Base-by-base conservation (phyloP, 1,140 invertebrate species). In the Oreohelix idahoensis region DNA sequence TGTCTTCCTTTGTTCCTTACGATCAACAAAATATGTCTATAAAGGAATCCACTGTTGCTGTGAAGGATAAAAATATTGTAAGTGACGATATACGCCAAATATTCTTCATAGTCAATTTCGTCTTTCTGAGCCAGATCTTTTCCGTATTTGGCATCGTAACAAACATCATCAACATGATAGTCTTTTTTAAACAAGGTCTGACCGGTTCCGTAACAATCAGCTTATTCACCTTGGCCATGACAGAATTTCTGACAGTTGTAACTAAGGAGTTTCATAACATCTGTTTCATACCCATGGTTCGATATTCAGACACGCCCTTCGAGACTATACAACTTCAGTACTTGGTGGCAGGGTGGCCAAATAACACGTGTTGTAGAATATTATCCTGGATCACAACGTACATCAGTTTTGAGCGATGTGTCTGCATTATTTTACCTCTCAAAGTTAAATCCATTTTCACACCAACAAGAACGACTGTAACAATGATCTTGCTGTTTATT, bases 341-440 rank as follows among this genome's bases (percentile, higher is more conserved):
- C 98, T 2, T 99, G 98, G 93, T 98, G 96, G 0, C 96, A 96
- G 2, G 94, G 99, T 0, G 97, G 97, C 0, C 99, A 96, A 92
- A 93, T 99, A 89, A 96, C 99, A 94, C 97, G 98, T 0, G 97
- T 99, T 92, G 96, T 99, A 93, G 98, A 98, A 0, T 82, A n/a
- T 4, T 29, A 17, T 11, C 38, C 11, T 75, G 70, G 26, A 49
- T 82, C 26, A 73, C 71, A 1, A 71, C 71, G 0, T 75, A 36
- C 35, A n/a, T 75, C 42, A 74, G 42, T 0, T 82, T 82, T 51
- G 80, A 82, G 71, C 42, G 80, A 17, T 82, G 80, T 42, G 1
- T 82, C 0, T 74, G 80, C 29, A 36, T 82, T 0, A 49, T 49
- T 26, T 15, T 74, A 5, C 84, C 73, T 15, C 42, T 70, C 13